A percentile compares a stretch with the other conserved stretches of the same genome.
phyloP scores from a whole-genome alignment of 2,888 invertebrate species.

The Eucriotettix oculatus region DNA sequence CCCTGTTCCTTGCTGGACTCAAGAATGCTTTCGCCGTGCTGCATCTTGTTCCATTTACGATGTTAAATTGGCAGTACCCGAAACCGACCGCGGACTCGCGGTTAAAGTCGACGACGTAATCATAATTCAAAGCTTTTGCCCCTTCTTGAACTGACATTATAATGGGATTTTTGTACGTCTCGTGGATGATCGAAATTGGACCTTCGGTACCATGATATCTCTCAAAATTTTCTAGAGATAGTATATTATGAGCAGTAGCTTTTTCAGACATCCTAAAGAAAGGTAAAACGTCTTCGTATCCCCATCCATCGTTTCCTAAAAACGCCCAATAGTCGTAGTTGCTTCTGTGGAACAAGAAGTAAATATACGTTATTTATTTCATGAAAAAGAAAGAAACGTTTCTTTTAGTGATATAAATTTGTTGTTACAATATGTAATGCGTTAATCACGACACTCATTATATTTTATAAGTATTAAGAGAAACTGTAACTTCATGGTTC shows the following conservation, averaged over 20 bases:
- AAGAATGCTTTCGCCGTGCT: slow-evolving; percentile 50
- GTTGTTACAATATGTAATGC: too few relatives aligned
- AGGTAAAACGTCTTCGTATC: slow-evolving; percentile 20
- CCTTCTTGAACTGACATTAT: slow-evolving; percentile 27
- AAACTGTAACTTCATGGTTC: too few relatives aligned
- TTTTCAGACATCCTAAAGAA: slow-evolving; percentile 16
- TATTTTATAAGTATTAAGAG: too few relatives aligned
- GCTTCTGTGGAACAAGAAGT: too few relatives aligned
- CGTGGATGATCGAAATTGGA: slow-evolving; percentile 27
- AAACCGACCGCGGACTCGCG: slow-evolving; percentile 24
- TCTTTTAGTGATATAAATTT: too few relatives aligned
- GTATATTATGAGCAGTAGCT: slow-evolving; percentile 34
- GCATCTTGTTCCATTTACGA: slow-evolving; percentile 23
- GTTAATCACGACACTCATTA: too few relatives aligned
- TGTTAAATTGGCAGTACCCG: slow-evolving; percentile 31
- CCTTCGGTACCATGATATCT: slow-evolving; percentile 28
- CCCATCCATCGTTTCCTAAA: slow-evolving; percentile 38
- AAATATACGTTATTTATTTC: too few relatives aligned
- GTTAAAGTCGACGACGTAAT: slow-evolving; percentile 25
- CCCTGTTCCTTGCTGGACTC: slow-evolving; percentile 37
- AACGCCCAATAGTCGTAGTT: slow-evolving; percentile 47
- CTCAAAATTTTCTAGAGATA: slow-evolving; percentile 33
- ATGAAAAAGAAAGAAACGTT: too few relatives aligned
- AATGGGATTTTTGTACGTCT: slow-evolving; percentile 30
- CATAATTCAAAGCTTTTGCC: slow-evolving; percentile 29